Base-by-base conservation (phyloP, 2,888 invertebrate species). In the Calameuta pallipes region DNA sequence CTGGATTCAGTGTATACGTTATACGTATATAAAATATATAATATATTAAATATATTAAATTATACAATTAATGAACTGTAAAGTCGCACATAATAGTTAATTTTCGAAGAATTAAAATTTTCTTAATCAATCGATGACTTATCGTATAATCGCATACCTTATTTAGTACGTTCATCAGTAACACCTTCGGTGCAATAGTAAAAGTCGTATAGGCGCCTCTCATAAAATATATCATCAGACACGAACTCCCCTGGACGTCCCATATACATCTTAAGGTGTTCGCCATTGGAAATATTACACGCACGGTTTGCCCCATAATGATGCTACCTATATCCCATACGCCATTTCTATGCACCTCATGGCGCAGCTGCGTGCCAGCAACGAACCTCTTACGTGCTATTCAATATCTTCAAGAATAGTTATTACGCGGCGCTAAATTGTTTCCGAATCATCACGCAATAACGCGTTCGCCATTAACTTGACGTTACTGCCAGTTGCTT, bases 401-500 rank as follows among this genome's bases (percentile, higher is more conserved):
- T 86, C 82, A 84, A 84, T 85, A 78, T 80, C 83, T 84, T 82
- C 83, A 75, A 79, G 79, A 76, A 77, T 75, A 81, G 82, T 83
- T 83, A 86, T 85, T 84, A 83, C 82, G 82, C 81, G 77, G 81
- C 80, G 84, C 81, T 86, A 87, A 88, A 88, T 87, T 88, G 87
- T 88, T 88, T 87, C 84, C 83, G 85, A 87, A 89, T 81, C 80
- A 79, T 76, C 80, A 56, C 74, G 33, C 75, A 23, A 77, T 77
- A 36, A 71, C 41, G 56, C 56, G 56, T 56, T 56, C 23, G 23
- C 56, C 56, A 56, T 56, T 56, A 56, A 56, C 56, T 56, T 23
- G 23, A 23, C 23, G 56, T 56, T 56, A 56, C 56, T 56, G 56
- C 56, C 56, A 56, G 56, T 56, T 56, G 23, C 56, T 56, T 56